Conservation (phyloP, 2,113 vertebrate species). For the Carettochelys insculpta region DNA sequence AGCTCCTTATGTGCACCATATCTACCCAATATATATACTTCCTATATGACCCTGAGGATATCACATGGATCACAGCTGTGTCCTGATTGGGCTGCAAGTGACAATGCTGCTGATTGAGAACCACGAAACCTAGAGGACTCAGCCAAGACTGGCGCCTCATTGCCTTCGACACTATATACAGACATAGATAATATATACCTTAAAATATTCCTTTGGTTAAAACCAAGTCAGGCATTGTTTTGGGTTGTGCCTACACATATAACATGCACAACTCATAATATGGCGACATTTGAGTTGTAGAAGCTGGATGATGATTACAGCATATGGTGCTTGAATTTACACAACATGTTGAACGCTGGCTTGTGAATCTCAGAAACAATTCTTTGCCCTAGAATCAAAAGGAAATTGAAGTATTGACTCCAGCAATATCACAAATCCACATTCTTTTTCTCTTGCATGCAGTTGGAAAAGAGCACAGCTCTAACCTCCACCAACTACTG, state of each 20-base stretch:
- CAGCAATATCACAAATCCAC: background rate
- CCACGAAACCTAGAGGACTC: fast-evolving
- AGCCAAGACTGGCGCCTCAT: fast-evolving
- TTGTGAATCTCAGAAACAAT: background rate
- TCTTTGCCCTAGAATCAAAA: background rate
- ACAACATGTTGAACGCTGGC: fast-evolving
- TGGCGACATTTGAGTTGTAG: background rate
- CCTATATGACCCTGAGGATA: too few species aligned
- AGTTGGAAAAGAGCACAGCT: background rate
- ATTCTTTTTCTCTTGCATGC: background rate
- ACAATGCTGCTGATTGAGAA: fast-evolving
- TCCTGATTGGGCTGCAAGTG: too few species aligned
- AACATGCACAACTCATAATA: background rate
- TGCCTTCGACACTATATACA: background rate
- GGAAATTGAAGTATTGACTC: background rate
- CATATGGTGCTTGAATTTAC: background rate
- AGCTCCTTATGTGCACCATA: too few species aligned
- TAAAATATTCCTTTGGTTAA: background rate
- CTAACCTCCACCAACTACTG: background rate
- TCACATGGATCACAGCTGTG: too few species aligned
- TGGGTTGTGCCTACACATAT: background rate
- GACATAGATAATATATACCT: background rate
- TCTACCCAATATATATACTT: too few species aligned
- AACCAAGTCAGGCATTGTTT: background rate
- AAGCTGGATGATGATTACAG: background rate